Evolutionary conservation across 2,113 vertebrate genomes (phyloP).

Genomic region (Capricornis sumatraensis): DNA sequence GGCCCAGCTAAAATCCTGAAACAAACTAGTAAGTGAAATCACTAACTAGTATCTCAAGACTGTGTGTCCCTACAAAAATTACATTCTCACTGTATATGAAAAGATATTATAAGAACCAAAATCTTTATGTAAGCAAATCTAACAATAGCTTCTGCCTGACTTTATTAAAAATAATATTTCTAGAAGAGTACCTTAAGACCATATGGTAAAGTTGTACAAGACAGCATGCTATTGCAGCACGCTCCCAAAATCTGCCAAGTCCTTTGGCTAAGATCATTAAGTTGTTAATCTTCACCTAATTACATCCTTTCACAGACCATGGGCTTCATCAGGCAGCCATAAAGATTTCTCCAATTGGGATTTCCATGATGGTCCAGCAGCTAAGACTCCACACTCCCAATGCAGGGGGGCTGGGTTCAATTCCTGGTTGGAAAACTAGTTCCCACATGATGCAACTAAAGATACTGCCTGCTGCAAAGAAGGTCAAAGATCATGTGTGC

Average conservation of each 20-base stretch:
- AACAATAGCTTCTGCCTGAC: neutral
- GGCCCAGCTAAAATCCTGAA: neutral
- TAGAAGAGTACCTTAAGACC: neutral
- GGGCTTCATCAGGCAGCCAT: neutral
- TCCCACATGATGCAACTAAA: neutral
- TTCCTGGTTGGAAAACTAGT: neutral
- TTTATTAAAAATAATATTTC: slow-evolving; percentile 24
- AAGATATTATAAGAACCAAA: neutral
- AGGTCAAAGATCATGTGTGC: neutral
- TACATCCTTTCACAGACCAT: neutral
- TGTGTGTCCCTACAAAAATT: neutral
- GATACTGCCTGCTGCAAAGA: neutral
- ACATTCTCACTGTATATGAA: neutral
- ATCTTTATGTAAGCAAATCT: slow-evolving; percentile 1
- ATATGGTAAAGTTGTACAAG: neutral
- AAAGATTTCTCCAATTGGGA: neutral
- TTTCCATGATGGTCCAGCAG: neutral
- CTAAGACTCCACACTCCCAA: neutral
- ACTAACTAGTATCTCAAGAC: neutral
- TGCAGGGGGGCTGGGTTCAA: neutral
- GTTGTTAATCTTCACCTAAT: slow-evolving; percentile 45
- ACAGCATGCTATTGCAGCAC: neutral
- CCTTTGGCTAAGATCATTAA: neutral
- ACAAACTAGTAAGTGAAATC: neutral
- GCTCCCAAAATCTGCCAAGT: slow-evolving; percentile 18